Evolutionary conservation across 1,140 invertebrate species (phyloP), one percentile per base, ranked within the genome.

Genomic region (Pogonognathellus flavescens): DNA sequence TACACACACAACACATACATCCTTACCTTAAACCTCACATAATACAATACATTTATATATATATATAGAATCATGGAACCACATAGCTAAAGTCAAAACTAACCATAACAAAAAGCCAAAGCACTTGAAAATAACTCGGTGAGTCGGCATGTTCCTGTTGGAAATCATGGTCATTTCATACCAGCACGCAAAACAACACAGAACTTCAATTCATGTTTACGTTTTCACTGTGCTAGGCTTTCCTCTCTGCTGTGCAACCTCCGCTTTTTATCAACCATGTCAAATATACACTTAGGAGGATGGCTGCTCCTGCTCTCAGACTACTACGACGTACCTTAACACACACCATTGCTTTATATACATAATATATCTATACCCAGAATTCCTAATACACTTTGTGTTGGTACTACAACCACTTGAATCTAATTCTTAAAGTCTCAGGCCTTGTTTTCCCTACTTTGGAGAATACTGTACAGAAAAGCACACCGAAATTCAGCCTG

Each of bases 161-260:
- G 52, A 82, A 82, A 82, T 82, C 80, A 82, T 82, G 50, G 80
- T 57, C 53, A 82, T 57, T 57, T 82, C 41, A 25, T 14, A 82
- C 22, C n/a, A 82, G 25, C 80, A 82, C 80, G 80, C 80, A 82
- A 82, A 82, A 59, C 70, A 76, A 76, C 70, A 76, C 41, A 76
- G 9, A 41, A 50, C 70, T 76, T 49, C 70, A 76, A 76, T 76
- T 76, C 70, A 49, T 76, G 70, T 76, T 76, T 76, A 76, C 70
- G 70, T 76, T 76, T 76, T 31, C 14, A 49, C 41, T 25, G 14
- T 41, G 31, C 31, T 41, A 1, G 1, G 31, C 31, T 41, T 41
- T 41, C 6, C 31, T 41, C 31, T 41, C 1, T 41, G 6, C 1
- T 41, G 6, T 41, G 6, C 6, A 41, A 41, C 31, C 31, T 41